Base-by-base conservation (phyloP, 2,797 vertebrate species). In the Propithecus deckenii region DNA sequence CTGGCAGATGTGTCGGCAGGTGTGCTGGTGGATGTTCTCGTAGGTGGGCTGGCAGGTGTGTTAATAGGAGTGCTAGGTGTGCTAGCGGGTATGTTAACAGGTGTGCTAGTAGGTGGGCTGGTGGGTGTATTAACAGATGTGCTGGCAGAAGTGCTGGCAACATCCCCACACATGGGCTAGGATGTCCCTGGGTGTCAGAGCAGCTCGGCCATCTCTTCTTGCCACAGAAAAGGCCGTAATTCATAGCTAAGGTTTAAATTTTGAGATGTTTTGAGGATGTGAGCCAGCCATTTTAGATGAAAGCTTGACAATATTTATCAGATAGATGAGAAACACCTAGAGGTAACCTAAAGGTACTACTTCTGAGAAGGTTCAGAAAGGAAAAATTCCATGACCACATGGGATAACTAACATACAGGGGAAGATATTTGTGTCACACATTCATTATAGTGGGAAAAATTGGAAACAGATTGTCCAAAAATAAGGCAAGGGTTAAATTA, bases 391-490 rank as follows among this genome's bases (percentile, higher is more conserved):
- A 14, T 1, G 41, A 18, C 52, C 7, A 35, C 1, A 8, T 7
- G 2, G 11, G 30, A 41, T 4, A 32, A 22, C 28, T 20, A 1
- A 10, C n/a, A 4, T n/a, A 22, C 32, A n/a, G 20, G 7, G 3
- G 20, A 52, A 41, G 32, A 52, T 1, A 3, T 3, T 1, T 11
- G 13, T 2, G 32, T 20, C 38, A 22, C 35, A 10, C 2, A 10
- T 3, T 12, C 35, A 32, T 52, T 55, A 55, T 2, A 48, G 22
- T 1, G 17, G 75, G 17, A n/a, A 50, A 61, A 9, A 17, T 1
- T 5, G 22, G 57, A 25, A 38, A 86, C 2, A 11, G 63, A 30
- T 23, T 12, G 4, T 7, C 10, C 50, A 30, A n/a, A 81, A 46
- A 41, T 9, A 3, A n/a, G 25, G 28, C 25, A 50, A 57, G 32